These are phyloP conservation scores for Acronicta aceris DNA, from an alignment of 2,888 invertebrate genomes.

Conservation along the genomic window DNA sequence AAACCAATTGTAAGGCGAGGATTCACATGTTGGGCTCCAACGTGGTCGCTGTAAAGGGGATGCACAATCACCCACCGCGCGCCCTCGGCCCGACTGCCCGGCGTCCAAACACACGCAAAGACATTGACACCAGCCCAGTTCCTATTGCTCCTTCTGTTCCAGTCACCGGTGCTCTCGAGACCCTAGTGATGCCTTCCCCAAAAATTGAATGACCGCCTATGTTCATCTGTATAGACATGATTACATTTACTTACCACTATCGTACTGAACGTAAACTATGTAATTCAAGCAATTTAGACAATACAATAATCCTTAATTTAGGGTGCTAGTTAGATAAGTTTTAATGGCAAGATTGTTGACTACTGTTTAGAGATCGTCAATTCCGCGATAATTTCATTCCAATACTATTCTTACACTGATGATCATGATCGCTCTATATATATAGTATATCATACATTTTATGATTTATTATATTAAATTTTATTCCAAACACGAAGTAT, in stretches of 20 bases:
- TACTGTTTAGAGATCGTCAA: conserved; percentile 15
- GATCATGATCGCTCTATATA: conserved; percentile 17
- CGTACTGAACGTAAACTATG: conserved; percentile 31
- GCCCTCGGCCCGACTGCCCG: conserved; percentile 71
- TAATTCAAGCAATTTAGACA: conserved; percentile 54
- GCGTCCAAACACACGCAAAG: conserved; percentile 62
- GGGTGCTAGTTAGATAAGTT: conserved; percentile 27
- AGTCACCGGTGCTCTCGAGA: conserved; percentile 41
- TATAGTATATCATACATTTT: too few relatives aligned
- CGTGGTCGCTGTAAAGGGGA: conserved; percentile 86
- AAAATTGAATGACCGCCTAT: conserved; percentile 56
- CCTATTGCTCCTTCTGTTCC: conserved; percentile 36
- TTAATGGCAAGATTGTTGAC: conserved; percentile 23
- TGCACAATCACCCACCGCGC: conserved; percentile 87
- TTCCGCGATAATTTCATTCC: conserved; percentile 32
- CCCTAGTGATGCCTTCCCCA: conserved; percentile 55
- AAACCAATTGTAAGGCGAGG: conserved; percentile 86
- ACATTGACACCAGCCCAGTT: conserved; percentile 48
- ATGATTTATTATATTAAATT: too few relatives aligned
- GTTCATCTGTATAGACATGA: conserved; percentile 8
- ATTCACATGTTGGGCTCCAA: conserved; percentile 86
- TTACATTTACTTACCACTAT: conserved; percentile 26
- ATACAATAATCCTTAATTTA: conserved; percentile 39
- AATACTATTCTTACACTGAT: conserved; percentile 20
- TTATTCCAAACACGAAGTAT: too few relatives aligned